These are phyloP conservation scores for Sarcophaga caerulescens DNA, from an alignment of 2,888 invertebrate species.

Conservation along the genomic window DNA sequence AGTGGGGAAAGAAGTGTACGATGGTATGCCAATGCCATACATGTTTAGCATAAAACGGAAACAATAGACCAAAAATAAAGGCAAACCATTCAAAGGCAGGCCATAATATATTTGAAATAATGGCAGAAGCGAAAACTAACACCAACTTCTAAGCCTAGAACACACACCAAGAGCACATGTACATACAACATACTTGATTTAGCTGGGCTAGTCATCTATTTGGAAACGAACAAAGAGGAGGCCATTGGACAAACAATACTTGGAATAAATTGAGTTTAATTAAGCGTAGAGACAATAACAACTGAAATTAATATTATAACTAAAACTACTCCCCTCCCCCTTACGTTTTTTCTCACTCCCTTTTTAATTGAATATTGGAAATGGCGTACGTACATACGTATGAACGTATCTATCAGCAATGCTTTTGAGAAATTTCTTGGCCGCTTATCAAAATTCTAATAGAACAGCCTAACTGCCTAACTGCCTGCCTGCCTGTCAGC, in stretches of 20 bases:
- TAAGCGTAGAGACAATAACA: not conserved
- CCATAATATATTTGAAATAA: not conserved
- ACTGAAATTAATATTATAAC: not conserved
- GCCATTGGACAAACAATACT: not conserved
- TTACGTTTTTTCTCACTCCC: not conserved
- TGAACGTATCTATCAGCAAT: no score
- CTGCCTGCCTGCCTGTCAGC: not conserved
- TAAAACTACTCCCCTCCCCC: not conserved
- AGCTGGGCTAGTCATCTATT: no score
- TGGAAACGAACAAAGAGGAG: not conserved
- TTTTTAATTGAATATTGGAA: not conserved
- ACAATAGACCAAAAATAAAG: constrained; percentile 47
- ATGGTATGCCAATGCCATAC: not conserved
- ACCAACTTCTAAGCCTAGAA: not conserved
- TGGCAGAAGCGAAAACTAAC: not conserved
- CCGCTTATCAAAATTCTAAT: constrained; percentile 19
- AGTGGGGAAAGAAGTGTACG: not conserved
- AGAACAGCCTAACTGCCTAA: not conserved
- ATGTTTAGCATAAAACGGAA: constrained; percentile 58
- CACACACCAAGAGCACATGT: not conserved
- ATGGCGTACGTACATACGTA: not conserved
- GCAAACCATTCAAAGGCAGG: constrained; percentile 47
- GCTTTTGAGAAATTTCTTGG: constrained; percentile 45
- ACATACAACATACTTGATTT: no score
- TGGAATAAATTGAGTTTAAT: constrained; percentile 13